Evolutionary conservation across 2,113 vertebrate species (phyloP), one percentile per base, ranked within the genome.

Genomic region (Heloderma charlesbogerti): DNA sequence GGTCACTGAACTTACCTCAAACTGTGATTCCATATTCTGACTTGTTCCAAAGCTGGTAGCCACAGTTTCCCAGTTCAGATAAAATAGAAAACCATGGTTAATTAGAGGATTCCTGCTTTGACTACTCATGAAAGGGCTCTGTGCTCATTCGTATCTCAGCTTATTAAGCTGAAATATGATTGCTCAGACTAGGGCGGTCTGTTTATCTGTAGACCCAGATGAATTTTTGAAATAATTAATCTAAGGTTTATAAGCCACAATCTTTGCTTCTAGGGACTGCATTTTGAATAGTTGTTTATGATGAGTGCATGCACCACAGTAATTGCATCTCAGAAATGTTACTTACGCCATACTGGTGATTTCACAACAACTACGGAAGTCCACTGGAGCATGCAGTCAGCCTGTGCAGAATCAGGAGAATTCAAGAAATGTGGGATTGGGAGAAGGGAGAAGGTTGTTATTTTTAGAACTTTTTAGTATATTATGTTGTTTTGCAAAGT

Each of bases 361-460:
- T 92, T 92, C 89, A 92, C 75, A 74, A 80, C 12, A 89, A 90
- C 75, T 71, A 84, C 0, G 2, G 78, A 90, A 90, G 91, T 48
- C 51, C 20, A 67, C 31, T 18, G 79, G 4, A 80, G 60, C 69
- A 90, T 6, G 51, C 74, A 89, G 48, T 63, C 63, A 88, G 71
- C 18, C 86, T 84, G 45, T 43, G 27, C 43, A 81, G 0, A 83
- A 12, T 3, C 75, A 18, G 43, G 20, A 78, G n/a, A 34, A 37
- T 84, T 91, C 31, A 40, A 60, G 6, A 69, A 88, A 10, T 81
- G 78, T 66, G 40, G 60, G 48, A 27, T 79, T 78, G 34, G 80
- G 27, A 77, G 57, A 27, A 83, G n/a, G 18, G 63, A 27, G 20
- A 67, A 37, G 20, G n/a, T 71, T 79, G n/a, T 71, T 79, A 60